Base-by-base conservation (phyloP, 2,797 vertebrate species). In the Spondyliosoma cantharus region DNA sequence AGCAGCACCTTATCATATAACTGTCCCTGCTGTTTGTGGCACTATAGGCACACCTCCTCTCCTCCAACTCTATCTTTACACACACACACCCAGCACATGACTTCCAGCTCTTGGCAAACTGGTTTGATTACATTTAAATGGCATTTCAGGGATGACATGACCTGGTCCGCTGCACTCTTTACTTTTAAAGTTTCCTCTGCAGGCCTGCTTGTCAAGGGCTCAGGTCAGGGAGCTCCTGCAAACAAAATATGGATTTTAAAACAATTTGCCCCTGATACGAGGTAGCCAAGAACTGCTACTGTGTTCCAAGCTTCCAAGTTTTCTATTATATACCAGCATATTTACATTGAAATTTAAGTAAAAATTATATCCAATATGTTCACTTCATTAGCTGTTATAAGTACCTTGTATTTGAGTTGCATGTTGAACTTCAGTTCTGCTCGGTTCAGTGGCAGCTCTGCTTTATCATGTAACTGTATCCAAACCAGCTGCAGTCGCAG, bases 121-220 rank as follows among this genome's bases (percentile, higher is more conserved):
- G 88, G 92, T 93, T 90, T 57, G 85, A 81, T 88, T 42, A 81
- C 58, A 85, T 82, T 69, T 5, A 27, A 74, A 69, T 61, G 42
- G 72, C 62, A 62, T 78, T 53, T 82, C 8, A 77, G 20, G 24
- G 57, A 67, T 17, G 49, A 65, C 66, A 17, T 59, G 9, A 48
- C 49, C 54, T 63, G 20, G 48, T 78, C 49, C 43, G 1, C 11
- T 19, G 48, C 24, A 67, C 22, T 49, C 22, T 68, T 37, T 66
- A 32, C 49, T 64, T 29, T 53, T 32, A 0, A 6, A 50, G 45
- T 59, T 67, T 53, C 50, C 17, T n/a, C 58, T 25, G 19, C 48
- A 66, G 57, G 24, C 32, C 24, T 48, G 20, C 11, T 46, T 25
- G 11, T 17, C 12, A 54, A 71, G 72, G 9, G 24, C 24, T 74